Evolutionary conservation across 2,888 invertebrate genomes (phyloP), one percentile per base, ranked within the genome.

Genomic region (Artemia sinica): DNA sequence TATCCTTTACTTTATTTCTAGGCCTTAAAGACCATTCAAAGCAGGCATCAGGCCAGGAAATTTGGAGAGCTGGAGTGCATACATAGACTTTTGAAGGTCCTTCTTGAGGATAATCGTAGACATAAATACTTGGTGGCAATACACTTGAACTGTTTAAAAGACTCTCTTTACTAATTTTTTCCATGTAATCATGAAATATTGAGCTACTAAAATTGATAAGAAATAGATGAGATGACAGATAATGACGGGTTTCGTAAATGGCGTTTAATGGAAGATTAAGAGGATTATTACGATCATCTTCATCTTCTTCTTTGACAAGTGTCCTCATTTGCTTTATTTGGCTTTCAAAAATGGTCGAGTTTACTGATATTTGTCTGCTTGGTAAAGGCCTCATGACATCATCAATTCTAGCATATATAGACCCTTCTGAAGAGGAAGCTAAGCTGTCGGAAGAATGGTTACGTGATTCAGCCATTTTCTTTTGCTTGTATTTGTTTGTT

Each of bases 41-140:
- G 0, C 87, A 87, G 72, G 83, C 82, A 72, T 82, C 81, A 0
- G 89, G 89, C 88, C 88, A 89, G 79, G n/a, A 84, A 81, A 67
- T 70, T 66, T 51, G 50, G 14, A 70, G 51, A 18, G 48, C 70
- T n/a, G 70, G 70, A 48, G 66, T 13, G 41, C 66, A 70, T 50
- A 68, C 70, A 28, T 58, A 18, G 14, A 58, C 63, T 10, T 58
- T 58, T n/a, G 63, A 58, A 18, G 63, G 63, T 18, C 63, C 63
- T 58, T 58, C 63, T 18, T 58, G 14, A 18, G 63, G 63, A 49
- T 49, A 49, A 12, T 70, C 65, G 9, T 50, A 49, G 10, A 50
- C 8, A 66, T 70, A 70, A n/a, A 68, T 52, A 49, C 66, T 58
- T 8, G 58, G 58, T 11, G 68, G 66, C 72, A 85, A 83, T 51